phyloP scores from a whole-genome alignment of 2,797 vertebrate genomes.

The Setipinna tenuifilis region DNA sequence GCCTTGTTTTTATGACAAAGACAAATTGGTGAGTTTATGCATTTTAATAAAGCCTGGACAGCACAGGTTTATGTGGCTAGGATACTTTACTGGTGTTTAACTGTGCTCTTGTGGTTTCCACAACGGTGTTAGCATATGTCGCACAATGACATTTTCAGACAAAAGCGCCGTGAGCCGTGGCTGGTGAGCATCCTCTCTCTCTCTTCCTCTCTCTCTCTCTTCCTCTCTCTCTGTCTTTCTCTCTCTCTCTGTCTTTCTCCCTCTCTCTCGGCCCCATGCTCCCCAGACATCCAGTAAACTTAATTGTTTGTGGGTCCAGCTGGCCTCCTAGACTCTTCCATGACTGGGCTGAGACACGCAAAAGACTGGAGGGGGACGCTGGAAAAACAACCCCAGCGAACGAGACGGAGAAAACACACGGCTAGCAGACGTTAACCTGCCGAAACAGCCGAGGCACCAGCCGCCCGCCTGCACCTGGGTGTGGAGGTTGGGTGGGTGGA shows the following conservation, averaged over 20 bases:
- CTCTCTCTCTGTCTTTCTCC: neutral
- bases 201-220: neutral
- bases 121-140: conserved; percentile 47
- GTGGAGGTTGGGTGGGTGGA: conserved; percentile 42
- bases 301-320: conserved; percentile 50
- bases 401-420: conserved; percentile 11
- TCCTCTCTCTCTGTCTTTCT: neutral
- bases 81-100: conserved; percentile 51
- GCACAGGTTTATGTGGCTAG: conserved; percentile 48
- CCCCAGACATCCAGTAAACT: conserved; percentile 46
- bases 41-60: conserved; percentile 45
- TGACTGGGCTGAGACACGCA: conserved; percentile 33
- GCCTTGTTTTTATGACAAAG: conserved; percentile 40
- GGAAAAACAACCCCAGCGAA: conserved; percentile 24
- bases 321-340: conserved; percentile 41
- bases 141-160: conserved; percentile 56
- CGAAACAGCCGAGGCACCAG: conserved; percentile 19
- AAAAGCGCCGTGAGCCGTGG: conserved; percentile 39
- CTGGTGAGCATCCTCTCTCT: neutral
- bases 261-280: conserved; percentile 11
- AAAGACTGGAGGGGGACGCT: conserved; percentile 29
- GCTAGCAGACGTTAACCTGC: neutral
- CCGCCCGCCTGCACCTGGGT: conserved; percentile 39
- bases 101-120: conserved; percentile 48
- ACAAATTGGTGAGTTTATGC: conserved; percentile 47